Evolutionary conservation across 2,888 invertebrate genomes (phyloP).

Genomic region (Drosophila eohydei): DNA sequence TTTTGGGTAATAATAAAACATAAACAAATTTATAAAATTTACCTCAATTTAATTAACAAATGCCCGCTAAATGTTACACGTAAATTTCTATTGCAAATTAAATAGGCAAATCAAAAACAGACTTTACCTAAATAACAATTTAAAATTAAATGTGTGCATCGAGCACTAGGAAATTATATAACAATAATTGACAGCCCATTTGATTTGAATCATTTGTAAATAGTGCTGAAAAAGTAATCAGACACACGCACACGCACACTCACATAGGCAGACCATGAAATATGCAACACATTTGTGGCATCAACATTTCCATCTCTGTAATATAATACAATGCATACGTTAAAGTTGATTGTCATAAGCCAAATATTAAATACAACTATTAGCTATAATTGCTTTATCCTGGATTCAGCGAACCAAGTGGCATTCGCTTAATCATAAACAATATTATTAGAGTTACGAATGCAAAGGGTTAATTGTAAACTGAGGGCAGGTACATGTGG

Average conservation of each 20-base stretch:
- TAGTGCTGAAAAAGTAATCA: constrained; percentile 40
- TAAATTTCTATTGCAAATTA: constrained; percentile 32
- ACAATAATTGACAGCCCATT: constrained; percentile 68
- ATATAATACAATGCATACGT: background rate
- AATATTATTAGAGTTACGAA: background rate
- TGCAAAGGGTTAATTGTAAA: background rate
- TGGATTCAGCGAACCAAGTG: background rate
- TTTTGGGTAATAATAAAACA: background rate
- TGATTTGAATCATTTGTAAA: constrained; percentile 57
- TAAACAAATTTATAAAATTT: constrained; percentile 7
- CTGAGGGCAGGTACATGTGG: background rate
- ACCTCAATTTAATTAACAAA: constrained; percentile 18
- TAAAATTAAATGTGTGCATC: constrained; percentile 33
- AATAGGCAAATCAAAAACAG: constrained; percentile 33
- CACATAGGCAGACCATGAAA: constrained; percentile 39
- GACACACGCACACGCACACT: background rate
- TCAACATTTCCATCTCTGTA: constrained; percentile 14
- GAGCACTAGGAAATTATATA: constrained; percentile 24
- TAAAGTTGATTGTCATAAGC: constrained; percentile 20
- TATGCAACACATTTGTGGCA: constrained; percentile 38
- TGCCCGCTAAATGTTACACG: constrained; percentile 3
- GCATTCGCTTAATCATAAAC: background rate
- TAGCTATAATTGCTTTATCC: constrained; percentile 13
- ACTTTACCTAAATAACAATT: constrained; percentile 36
- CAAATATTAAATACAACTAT: constrained; percentile 35